Base-by-base conservation (phyloP, 2,888 invertebrate species). In the Drepanosiphum platanoidis region DNA sequence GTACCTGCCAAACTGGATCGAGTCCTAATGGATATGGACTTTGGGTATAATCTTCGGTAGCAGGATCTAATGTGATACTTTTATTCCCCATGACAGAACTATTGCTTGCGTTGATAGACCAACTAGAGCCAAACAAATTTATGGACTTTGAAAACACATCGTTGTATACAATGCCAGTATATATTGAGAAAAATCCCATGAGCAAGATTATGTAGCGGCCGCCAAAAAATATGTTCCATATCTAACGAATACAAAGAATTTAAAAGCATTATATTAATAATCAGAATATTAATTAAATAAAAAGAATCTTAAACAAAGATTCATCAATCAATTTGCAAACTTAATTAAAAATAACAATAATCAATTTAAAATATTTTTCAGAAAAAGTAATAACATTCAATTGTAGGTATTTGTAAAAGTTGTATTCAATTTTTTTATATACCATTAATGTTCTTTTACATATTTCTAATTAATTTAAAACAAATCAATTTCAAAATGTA, bases 151-250 rank as follows among this genome's bases (percentile, higher is more conserved):
- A 93, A 89, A 94, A 94, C 87, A 93, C 89, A 88, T 94, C 94
- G 88, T 94, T 94, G 90, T 94, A 94, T 88, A 94, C 92, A 77
- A 94, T 88, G 0, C 94, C 94, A 34, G 94, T 94, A 90, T 94
- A 94, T 77, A 94, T 92, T 5, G 94, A 94, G 89, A 94, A 94
- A 87, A 93, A 88, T 34, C 94, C 94, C 94, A 94, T 94, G 75
- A 94, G 89, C 71, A 94, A 90, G 87, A 94, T 93, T 74, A 95
- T 93, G 89, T 94, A 95, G 32, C 94, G 92, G 9, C 94, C 94
- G 22, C 92, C 92, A 88, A 94, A 94, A 90, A 94, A 93, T 82
- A 93, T 94, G 88, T 92, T 92, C 92, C 93, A 94, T 86, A 94
- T 94, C 92, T 94, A 88, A 78, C 89, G 89, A 83, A 86, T 30